Percentiles rank a stretch among this genome's conserved stretches.
phyloP scores from a whole-genome alignment of 2,888 invertebrate species.

The Rhagonycha lutea region DNA sequence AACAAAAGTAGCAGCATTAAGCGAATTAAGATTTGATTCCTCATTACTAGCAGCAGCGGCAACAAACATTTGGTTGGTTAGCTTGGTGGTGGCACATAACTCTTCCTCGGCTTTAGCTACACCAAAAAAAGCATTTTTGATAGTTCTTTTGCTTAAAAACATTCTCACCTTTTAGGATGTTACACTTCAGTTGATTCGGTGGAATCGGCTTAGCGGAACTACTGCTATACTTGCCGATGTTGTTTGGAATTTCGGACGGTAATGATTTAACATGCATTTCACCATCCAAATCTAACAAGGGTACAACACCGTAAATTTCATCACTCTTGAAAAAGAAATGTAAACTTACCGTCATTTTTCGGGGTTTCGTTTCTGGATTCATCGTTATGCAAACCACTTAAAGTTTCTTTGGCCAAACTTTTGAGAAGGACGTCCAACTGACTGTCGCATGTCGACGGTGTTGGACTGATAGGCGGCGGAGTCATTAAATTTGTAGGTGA shows the following conservation, averaged over 20 bases:
- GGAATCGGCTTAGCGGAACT: conserved; percentile 69
- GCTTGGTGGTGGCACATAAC: conserved; percentile 53
- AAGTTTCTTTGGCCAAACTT: conserved; percentile 72
- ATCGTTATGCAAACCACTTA: conserved; percentile 57
- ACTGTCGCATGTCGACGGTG: conserved; percentile 53
- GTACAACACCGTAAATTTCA: not conserved
- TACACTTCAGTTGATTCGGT: conserved; percentile 91
- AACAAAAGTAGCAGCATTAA: conserved; percentile 72
- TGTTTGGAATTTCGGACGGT: conserved; percentile 52
- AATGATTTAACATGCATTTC: conserved; percentile 44
- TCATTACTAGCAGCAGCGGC: conserved; percentile 52
- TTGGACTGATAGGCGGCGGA: conserved; percentile 39
- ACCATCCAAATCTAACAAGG: conserved; percentile 41
- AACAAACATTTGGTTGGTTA: conserved; percentile 65
- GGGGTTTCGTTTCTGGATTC: conserved; percentile 61
- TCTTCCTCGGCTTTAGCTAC: conserved; percentile 72
- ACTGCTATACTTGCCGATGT: conserved; percentile 47
- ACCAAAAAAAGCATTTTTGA: conserved; percentile 26
- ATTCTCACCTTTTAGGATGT: conserved; percentile 82
- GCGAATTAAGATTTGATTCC: conserved; percentile 52
- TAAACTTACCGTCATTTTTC: conserved; percentile 51
- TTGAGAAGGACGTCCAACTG: conserved; percentile 77
- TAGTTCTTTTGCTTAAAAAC: not conserved
- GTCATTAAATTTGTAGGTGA: conserved; percentile 27
- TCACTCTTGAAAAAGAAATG: not conserved